A percentile compares a stretch with the other conserved stretches of the same genome.
Conservation (phyloP, 2,888 invertebrate genomes). For the Leptinotarsa juncta region DNA sequence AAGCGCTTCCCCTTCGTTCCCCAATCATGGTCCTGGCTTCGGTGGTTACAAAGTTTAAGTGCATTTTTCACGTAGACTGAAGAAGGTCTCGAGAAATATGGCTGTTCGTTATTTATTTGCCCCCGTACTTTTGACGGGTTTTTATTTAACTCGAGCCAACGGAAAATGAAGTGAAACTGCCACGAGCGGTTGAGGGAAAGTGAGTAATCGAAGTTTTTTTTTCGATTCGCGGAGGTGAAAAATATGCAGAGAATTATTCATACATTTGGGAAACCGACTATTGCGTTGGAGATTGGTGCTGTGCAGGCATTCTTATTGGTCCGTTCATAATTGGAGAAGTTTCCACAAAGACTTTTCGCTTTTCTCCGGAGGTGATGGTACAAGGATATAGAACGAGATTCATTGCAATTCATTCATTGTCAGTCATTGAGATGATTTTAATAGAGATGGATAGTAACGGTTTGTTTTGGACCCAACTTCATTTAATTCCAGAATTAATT, state of each 20-base stretch:
- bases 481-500: too few species aligned
- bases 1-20: conserved; percentile 1
- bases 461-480: too few species aligned
- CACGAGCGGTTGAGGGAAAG: conserved; percentile 20
- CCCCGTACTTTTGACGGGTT: conserved; percentile 28
- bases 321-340: not conserved
- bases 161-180: conserved; percentile 31
- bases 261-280: not conserved
- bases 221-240: conserved; percentile 27
- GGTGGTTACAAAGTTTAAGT: conserved; percentile 5
- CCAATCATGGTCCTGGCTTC: not conserved
- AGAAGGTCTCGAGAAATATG: conserved; percentile 24
- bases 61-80: conserved; percentile 15
- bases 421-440: too few species aligned
- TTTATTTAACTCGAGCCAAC: conserved; percentile 21
- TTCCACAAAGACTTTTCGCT: not conserved
- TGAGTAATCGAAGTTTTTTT: conserved; percentile 36
- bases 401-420: too few species aligned
- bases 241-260: conserved; percentile 27
- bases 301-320: not conserved
- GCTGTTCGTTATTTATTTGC: conserved; percentile 15
- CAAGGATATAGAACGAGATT: too few species aligned
- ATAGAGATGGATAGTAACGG: too few species aligned
- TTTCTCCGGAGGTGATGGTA: too few species aligned
- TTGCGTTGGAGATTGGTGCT: not conserved